Conservation (phyloP, 2,888 invertebrate species). For the Acleris literana region DNA sequence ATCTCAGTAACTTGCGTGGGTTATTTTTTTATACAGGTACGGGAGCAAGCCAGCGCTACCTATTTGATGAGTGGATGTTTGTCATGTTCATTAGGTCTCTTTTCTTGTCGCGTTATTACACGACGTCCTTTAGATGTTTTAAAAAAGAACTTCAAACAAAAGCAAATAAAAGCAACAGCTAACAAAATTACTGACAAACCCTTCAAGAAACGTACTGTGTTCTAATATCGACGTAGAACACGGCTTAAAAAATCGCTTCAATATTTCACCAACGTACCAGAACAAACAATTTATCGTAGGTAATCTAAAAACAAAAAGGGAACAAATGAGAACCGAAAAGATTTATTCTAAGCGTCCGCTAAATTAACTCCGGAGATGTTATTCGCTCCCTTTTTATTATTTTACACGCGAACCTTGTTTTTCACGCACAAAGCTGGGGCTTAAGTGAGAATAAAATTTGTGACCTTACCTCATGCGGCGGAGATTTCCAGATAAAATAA, state of each 20-base stretch:
- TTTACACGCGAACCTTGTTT: conserved; percentile 52
- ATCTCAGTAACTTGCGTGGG: no score
- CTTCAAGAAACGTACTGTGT: not conserved
- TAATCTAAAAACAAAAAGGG: conserved; percentile 38
- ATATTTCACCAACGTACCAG: conserved; percentile 33
- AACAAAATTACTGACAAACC: no score
- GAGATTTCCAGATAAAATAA: conserved; percentile 39
- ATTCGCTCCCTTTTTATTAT: conserved; percentile 61
- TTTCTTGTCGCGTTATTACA: no score
- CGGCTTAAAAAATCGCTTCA: conserved; percentile 30
- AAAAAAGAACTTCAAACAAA: no score
- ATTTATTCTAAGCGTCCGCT: conserved; percentile 62
- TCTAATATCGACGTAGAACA: not conserved
- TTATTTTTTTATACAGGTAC: no score
- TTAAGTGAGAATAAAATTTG: conserved; percentile 51
- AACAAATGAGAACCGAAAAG: conserved; percentile 55
- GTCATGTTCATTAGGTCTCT: no score
- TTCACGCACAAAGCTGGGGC: conserved; percentile 50
- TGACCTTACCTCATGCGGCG: conserved; percentile 41
- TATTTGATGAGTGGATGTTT: no score
- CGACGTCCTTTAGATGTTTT: no score
- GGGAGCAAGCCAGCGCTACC: no score
- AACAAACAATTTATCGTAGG: conserved; percentile 37
- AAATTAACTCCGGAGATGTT: conserved; percentile 62
- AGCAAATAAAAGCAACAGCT: no score